phyloP scores from a whole-genome alignment of 2,113 vertebrate genomes.

The chimpanzee (Pan troglodytes) region NHGRI_mPanTro3-v2.1_pri NC_072417.2:39778501-39779000 shows the following conservation, averaged over 20 bases:
- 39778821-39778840: not conserved
- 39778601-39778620: not conserved
- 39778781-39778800: not conserved
- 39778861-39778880: not conserved
- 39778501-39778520: not conserved
- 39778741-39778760: not conserved
- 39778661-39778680: not conserved
- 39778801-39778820: not conserved
- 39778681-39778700: not conserved
- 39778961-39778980: too few relatives aligned
- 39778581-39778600: not conserved
- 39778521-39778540: not conserved
- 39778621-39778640: not conserved
- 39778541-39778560: not conserved
- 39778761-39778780: not conserved
- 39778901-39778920: not conserved
- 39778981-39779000: not conserved
- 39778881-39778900: not conserved
- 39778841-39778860: not conserved
- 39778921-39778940: too few relatives aligned
- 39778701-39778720: not conserved
- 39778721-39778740: fast-evolving
- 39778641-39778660: not conserved
- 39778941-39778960: too few relatives aligned
- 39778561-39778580: not conserved